Base-by-base conservation (phyloP, 1,140 invertebrate genomes). In the Zaprionus vittiger region DNA sequence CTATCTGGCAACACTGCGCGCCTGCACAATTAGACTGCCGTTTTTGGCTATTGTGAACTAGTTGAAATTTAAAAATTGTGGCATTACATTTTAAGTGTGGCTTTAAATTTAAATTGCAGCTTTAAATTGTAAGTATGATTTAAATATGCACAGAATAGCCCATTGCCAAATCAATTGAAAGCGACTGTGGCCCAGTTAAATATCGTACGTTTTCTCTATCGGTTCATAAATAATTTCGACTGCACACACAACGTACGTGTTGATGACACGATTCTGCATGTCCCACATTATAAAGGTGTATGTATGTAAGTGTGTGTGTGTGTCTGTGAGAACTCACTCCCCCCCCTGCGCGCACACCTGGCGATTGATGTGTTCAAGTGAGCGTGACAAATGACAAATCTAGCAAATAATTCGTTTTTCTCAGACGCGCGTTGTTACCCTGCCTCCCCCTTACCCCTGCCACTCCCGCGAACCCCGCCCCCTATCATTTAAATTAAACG, bases 371-470 rank as follows among this genome's bases (percentile, higher is more conserved):
- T 90, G 85, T 90, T 83, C 79, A 90, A 90, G 85, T 87, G 82
- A 90, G 79, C 85, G 89, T 90, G 81, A 90, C 80, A 89, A 90
- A 89, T 90, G 85, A 84, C 84, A 89, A 89, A 89, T 89, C 79
- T 85, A 69, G 71, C 79, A 70, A 73, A 76, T 89, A 89, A 90
- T 90, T 89, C 79, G 52, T 76, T 61, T 73, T 72, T 66, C 62
- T 47, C 62, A 69, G 76, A 82, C 83, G 72, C 75, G 38, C 81
- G 75, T 62, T 68, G 31, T 55, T 22, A 28, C 31, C 38, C 41
- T 5, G 3, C 15, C 24, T 20, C 24, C 31, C 44, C n/a, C 14
- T 28, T n/a, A 5, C 26, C n/a, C 22, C 20, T 15, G 34, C 14
- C 17, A 7, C 14, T 31, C 55, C 54, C 55, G n/a, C 34, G 20